A percentile compares a stretch with the other conserved stretches of the same genome.
phyloP scores from a whole-genome alignment of 2,888 invertebrate species.

The Geophilus truncorum region DNA sequence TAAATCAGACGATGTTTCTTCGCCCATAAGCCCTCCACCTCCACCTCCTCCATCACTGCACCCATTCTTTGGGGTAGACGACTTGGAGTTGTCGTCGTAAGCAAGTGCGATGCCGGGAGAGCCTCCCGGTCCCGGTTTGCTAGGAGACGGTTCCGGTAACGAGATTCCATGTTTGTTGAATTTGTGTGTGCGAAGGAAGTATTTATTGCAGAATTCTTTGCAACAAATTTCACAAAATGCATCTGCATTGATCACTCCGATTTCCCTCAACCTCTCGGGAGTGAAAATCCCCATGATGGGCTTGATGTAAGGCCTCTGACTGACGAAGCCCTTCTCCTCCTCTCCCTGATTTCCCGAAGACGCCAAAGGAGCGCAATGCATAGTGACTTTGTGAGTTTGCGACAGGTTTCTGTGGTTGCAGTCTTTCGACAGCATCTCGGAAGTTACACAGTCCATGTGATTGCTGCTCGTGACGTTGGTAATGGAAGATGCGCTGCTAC shows the following conservation, averaged over 20 bases:
- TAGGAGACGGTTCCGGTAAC: constrained; percentile 47
- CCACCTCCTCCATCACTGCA: constrained; percentile 31
- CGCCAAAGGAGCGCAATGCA: neutral
- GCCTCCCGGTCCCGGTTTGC: constrained; percentile 38
- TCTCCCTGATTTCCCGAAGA: neutral
- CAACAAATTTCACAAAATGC: constrained; percentile 91
- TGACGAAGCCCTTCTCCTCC: constrained; percentile 9
- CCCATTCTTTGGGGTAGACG: constrained; percentile 46
- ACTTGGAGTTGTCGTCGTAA: constrained; percentile 49
- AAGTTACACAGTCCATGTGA: neutral
- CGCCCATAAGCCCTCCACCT: constrained; percentile 31
- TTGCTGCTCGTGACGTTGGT: constrained; percentile 31
- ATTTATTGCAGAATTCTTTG: constrained; percentile 89
- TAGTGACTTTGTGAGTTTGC: neutral
- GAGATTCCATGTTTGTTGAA: constrained; percentile 83
- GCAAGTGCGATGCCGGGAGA: constrained; percentile 38
- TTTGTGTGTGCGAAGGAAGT: constrained; percentile 85
- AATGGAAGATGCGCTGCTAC: constrained; percentile 22
- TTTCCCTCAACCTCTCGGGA: constrained; percentile 65
- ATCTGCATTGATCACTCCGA: constrained; percentile 67
- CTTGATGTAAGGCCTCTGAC: constrained; percentile 10
- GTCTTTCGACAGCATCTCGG: constrained; percentile 28
- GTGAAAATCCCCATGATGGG: constrained; percentile 53
- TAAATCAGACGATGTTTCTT: constrained; percentile 40
- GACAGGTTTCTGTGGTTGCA: constrained; percentile 18